These are phyloP conservation scores for Cyanoramphus novaezelandiae DNA, from an alignment of 2,113 vertebrate species.

Conservation along the genomic window DNA sequence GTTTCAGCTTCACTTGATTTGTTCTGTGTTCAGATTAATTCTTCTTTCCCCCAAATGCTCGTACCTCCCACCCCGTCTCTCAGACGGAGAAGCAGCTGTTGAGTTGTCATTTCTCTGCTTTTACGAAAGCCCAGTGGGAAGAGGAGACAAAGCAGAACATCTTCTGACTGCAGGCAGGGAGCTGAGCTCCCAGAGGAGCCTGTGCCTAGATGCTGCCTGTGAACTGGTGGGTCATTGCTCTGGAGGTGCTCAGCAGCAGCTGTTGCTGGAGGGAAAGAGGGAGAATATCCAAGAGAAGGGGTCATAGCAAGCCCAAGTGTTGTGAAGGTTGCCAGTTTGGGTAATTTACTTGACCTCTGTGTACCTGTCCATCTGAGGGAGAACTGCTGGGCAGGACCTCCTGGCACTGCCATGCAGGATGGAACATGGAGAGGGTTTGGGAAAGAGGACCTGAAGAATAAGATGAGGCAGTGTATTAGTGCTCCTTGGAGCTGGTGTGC, in stretches of 20 bases:
- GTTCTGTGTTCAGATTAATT: not conserved
- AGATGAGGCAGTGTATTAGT: not conserved
- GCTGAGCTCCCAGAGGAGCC: not conserved
- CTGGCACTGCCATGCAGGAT: not conserved
- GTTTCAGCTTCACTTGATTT: not conserved
- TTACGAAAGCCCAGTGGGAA: slow-evolving; percentile 5
- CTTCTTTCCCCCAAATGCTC: not conserved
- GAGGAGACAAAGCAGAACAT: slow-evolving; percentile 23
- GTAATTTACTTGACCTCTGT: not conserved
- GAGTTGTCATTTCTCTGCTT: not conserved
- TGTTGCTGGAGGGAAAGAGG: not conserved
- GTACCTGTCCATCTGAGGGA: not conserved
- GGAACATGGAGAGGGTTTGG: rapidly evolving
- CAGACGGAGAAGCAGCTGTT: slow-evolving; percentile 15
- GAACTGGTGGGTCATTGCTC: not conserved
- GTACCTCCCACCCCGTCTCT: not conserved
- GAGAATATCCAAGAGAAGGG: not conserved
- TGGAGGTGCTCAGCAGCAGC: not conserved
- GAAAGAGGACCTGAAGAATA: not conserved
- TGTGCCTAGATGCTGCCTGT: not conserved
- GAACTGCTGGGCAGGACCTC: not conserved
- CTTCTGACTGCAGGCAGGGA: not conserved
- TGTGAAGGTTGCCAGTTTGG: not conserved
- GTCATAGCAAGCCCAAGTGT: not conserved
- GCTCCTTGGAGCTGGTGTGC: not conserved